phyloP scores from a whole-genome alignment of 1,140 invertebrate species.

The Prorops nasuta region DNA sequence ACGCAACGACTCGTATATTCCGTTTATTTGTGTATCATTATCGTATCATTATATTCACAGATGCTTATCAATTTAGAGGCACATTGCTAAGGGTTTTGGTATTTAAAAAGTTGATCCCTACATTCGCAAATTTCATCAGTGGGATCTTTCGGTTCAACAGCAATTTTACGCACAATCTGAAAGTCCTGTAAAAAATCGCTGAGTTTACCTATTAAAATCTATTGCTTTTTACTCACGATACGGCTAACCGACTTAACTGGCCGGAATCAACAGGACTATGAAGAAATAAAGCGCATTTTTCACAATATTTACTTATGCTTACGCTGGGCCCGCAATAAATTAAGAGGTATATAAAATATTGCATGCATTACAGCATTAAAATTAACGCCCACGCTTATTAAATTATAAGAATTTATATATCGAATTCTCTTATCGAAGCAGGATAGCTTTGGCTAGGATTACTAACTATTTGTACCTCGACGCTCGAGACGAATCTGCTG shows the following conservation, averaged over 20 bases:
- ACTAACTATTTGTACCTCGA: slow-evolving; percentile 42
- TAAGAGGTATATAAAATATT: background rate
- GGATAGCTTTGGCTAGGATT: slow-evolving; percentile 42
- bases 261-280: too few relatives aligned
- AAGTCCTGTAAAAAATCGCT: slow-evolving; percentile 36
- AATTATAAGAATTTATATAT: slow-evolving; percentile 22
- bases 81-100: slow-evolving; percentile 55
- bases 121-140: slow-evolving; percentile 43
- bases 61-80: slow-evolving; percentile 56
- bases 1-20: slow-evolving; percentile 31
- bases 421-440: slow-evolving; percentile 26
- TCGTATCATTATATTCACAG: slow-evolving; percentile 47
- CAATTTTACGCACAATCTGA: slow-evolving; percentile 41
- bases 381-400: too few relatives aligned
- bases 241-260: too few relatives aligned
- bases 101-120: slow-evolving; percentile 49
- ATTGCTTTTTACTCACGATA: slow-evolving; percentile 24
- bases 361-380: too few relatives aligned
- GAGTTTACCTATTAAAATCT: slow-evolving; percentile 25
- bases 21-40: slow-evolving; percentile 27
- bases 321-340: too few relatives aligned
- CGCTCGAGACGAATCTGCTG: slow-evolving; percentile 27
- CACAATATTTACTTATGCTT: too few relatives aligned
- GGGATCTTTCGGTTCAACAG: too few relatives aligned
- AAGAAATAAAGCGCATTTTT: too few relatives aligned